Base-by-base conservation (phyloP, 1,140 invertebrate genomes). In the Apolygus lucorum region DNA sequence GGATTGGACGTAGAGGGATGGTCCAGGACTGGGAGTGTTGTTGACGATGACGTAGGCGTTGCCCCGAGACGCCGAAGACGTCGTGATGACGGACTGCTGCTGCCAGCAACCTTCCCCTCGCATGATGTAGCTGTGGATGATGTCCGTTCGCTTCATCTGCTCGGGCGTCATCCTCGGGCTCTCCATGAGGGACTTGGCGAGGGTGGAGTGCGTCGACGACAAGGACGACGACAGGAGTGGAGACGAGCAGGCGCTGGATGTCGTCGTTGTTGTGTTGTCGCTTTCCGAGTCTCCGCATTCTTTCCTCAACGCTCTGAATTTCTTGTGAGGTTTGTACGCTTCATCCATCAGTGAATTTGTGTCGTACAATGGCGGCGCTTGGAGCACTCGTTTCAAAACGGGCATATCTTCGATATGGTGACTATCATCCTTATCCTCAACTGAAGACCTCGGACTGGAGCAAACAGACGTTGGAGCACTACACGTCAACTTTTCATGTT, bases 321-420 rank as follows among this genome's bases (percentile, higher is more conserved):
- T 96, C 78, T 96, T 96, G 82, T 96, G 93, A 59, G 92, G 92
- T 76, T 94, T 92, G 81, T 95, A 95, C 0, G 92, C 92, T 79
- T 95, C 92, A 77, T 95, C 92, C 92, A 95, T 95, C 49, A 95
- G 79, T 0, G 90, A 90, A 75, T 91, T 91, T 52, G 91, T 92
- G 76, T 92, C 90, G 78, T 91, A 91, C 0, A 95, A 80, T 0
- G 93, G 93, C 0, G 93, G 93, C 1, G 93, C 93, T 78, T 95
- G 92, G 0, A 96, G 83, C 0, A 94, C 93, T 26, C 93, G 85
- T 76, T 95, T 95, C 67, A 96, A 80, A 69, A 95, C 92, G 0
- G 93, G 93, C 93, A 95, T 96, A 74, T 95, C 92, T 77, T 95
- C 92, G 14, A 90, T 87, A 54, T 84, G 81, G 70, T 87, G 86